phyloP scores from a whole-genome alignment of 2,888 invertebrate species.

The Eulithis testata region DNA sequence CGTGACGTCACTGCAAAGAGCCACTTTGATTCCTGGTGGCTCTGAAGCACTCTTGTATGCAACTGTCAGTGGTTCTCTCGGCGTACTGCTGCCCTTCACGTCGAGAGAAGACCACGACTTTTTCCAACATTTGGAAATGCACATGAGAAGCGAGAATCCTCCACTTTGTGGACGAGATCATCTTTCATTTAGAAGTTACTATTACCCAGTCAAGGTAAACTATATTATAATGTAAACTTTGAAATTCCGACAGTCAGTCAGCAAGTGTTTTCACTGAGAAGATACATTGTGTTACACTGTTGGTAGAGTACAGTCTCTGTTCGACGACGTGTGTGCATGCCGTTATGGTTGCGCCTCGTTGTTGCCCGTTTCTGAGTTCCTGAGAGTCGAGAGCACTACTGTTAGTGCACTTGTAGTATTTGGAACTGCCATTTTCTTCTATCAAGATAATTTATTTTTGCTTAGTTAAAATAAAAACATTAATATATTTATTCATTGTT shows the following conservation, averaged over 20 bases:
- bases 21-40: slow-evolving; percentile 98
- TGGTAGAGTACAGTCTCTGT: slow-evolving; percentile 67
- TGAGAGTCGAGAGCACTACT: slow-evolving; percentile 73
- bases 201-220: slow-evolving; percentile 96
- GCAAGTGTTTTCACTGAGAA: slow-evolving; percentile 56
- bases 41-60: slow-evolving; percentile 98
- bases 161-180: slow-evolving; percentile 99
- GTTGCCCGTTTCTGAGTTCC: slow-evolving; percentile 59
- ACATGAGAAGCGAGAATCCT: slow-evolving; percentile 98
- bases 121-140: slow-evolving; percentile 99
- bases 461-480: neutral
- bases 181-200: slow-evolving; percentile 97
- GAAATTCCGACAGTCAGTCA: slow-evolving; percentile 75
- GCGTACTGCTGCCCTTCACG: slow-evolving; percentile 96
- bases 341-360: slow-evolving; percentile 66
- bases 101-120: slow-evolving; percentile 99
- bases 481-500: slow-evolving; percentile 56
- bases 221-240: neutral
- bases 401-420: slow-evolving; percentile 69
- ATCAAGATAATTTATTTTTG: neutral
- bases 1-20: slow-evolving; percentile 97
- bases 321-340: slow-evolving; percentile 50
- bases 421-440: slow-evolving; percentile 65
- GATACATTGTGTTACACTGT: slow-evolving; percentile 74
- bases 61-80: slow-evolving; percentile 96